Percentiles rank a stretch among this genome's conserved stretches.
phyloP scores from a whole-genome alignment of 2,113 vertebrate species.

The Eolophus roseicapilla region DNA sequence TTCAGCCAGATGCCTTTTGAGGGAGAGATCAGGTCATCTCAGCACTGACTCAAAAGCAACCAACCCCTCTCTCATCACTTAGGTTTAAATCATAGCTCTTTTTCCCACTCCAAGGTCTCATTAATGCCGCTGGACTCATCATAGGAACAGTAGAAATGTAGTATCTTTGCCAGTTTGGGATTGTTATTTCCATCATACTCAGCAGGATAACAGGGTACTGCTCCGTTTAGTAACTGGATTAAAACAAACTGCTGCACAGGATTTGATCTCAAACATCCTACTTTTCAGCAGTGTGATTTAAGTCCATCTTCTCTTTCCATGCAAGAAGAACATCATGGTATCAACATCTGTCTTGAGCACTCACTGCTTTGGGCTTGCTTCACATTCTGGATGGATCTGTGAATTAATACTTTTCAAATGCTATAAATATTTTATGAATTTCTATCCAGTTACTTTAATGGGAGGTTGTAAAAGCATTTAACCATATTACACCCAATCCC shows the following conservation, averaged over 20 bases:
- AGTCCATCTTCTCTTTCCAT: neutral
- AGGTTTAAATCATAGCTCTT: conserved; percentile 23
- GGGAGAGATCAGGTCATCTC: neutral
- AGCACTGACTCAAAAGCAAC: neutral
- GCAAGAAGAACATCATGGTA: neutral
- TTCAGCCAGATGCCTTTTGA: neutral
- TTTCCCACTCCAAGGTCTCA: conserved; percentile 20
- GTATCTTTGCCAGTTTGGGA: neutral
- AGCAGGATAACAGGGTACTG: neutral
- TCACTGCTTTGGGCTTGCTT: conserved; percentile 32
- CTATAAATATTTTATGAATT: conserved; percentile 83
- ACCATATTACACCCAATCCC: conserved; percentile 76
- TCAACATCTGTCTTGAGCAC: conserved; percentile 24
- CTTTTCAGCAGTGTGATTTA: neutral
- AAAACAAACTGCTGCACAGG: conserved; percentile 13
- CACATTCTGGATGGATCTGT: conserved; percentile 53
- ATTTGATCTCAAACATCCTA: neutral
- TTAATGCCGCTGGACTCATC: neutral
- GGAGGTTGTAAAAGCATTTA: conserved; percentile 82
- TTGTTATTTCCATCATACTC: neutral
- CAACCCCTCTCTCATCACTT: neutral
- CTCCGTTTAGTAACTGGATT: conserved; percentile 43
- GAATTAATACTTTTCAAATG: conserved; percentile 74
- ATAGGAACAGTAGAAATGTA: neutral
- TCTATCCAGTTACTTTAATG: conserved; percentile 81